Evolutionary conservation across 2,888 invertebrate species (phyloP), one percentile per base, ranked within the genome.

Genomic region (Oxyteleia sp.): DNA sequence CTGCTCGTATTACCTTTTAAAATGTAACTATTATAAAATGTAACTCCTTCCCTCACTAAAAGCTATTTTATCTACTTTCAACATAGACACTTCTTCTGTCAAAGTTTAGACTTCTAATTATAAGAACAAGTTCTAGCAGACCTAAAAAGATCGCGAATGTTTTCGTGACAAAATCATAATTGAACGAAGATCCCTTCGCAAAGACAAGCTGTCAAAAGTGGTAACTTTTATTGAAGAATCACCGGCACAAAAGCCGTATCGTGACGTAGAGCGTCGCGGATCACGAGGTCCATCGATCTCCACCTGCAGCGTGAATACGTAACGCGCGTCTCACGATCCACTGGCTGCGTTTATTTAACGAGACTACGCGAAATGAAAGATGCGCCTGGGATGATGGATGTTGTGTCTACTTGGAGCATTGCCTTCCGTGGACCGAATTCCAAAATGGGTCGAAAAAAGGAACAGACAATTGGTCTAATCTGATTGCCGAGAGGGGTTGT

Each of bases 301-400:
- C 79, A 79, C 75, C 83, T 83, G 83, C 79, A 71, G 75, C 64
- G 71, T 68, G 79, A 75, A 74, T 80, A 72, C 68, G 78, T 74
- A 79, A 74, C 83, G 61, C 74, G 57, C 74, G 57, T 74, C 61
- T 61, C 76, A 85, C 81, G 82, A 84, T 53, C 68, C 72, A 55
- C 43, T 85, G 81, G 35, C 57, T 69, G 72, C 74, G 66, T 51
- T 43, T 32, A 47, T 75, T 74, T 81, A 83, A 79, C 63, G 64
- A 64, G 85, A 88, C 86, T 88, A 84, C 86, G 90, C 88, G 84
- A 91, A 89, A 89, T 88, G 88, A 90, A 88, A 84, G 88, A 90
- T 89, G 87, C 86, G 86, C 81, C 61, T 66, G 43, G 72, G 85
- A 89, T 91, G 90, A 91, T 90, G 87, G 89, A 90, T 90, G 88